These are phyloP conservation scores for Aradophagus sp. DNA, from an alignment of 1,140 invertebrate species.

Conservation along the genomic window DNA sequence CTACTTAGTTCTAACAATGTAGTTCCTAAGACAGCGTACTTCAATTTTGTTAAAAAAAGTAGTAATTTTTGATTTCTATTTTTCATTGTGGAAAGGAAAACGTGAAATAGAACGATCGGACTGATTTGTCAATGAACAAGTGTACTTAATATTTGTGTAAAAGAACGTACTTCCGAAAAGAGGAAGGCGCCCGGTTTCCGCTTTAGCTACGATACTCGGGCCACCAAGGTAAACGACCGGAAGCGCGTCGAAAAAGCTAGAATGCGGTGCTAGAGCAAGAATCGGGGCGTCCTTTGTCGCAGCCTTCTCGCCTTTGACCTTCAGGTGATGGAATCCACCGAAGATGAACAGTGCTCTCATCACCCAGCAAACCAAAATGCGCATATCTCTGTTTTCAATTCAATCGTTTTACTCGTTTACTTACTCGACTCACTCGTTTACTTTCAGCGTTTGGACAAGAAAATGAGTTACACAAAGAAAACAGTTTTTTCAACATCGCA, in stretches of 20 bases:
- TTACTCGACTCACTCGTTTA: no score
- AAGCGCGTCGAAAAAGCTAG: constrained; percentile 92
- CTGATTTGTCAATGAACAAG: constrained; percentile 29
- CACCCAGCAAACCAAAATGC: constrained; percentile 79
- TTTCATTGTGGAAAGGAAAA: no score
- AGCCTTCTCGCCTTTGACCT: constrained; percentile 80
- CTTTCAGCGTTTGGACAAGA: no score
- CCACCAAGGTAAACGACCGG: constrained; percentile 86
- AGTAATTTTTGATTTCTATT: no score
- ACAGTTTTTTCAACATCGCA: no score
- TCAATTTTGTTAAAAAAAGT: no score
- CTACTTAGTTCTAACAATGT: no score
- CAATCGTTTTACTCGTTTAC: constrained; percentile 9
- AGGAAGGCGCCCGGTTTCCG: constrained; percentile 84
- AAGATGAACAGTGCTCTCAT: constrained; percentile 85
- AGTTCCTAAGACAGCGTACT: no score
- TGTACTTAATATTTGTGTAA: constrained; percentile 37
- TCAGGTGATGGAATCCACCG: constrained; percentile 86
- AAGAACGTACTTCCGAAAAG: constrained; percentile 89
- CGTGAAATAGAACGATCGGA: constrained; percentile 8
- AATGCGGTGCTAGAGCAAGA: constrained; percentile 91
- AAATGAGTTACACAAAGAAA: no score
- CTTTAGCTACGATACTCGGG: constrained; percentile 91
- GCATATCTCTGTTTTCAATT: constrained; percentile 76
- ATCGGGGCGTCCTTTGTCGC: constrained; percentile 85